These are phyloP conservation scores for Gerris lacustris DNA, from an alignment of 2,888 invertebrate species.

Conservation along the genomic window DNA sequence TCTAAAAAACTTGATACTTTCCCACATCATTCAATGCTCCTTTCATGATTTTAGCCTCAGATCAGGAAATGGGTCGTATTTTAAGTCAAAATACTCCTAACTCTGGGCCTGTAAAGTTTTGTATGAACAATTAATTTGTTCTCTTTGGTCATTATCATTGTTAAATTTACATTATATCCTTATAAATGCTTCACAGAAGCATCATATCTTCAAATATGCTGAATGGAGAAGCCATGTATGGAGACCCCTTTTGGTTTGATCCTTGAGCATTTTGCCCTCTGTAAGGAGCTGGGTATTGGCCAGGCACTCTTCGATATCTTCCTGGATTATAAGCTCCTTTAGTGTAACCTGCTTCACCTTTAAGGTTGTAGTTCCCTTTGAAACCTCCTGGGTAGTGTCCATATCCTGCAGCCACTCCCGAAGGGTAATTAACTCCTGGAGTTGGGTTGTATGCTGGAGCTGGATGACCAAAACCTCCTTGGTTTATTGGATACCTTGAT, in stretches of 20 bases:
- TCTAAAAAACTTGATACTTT: too few relatives aligned
- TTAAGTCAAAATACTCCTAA: too few relatives aligned
- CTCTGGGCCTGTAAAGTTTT: too few relatives aligned
- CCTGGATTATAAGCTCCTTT: neutral
- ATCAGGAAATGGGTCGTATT: too few relatives aligned
- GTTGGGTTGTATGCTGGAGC: neutral
- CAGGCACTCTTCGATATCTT: neutral
- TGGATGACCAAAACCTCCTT: neutral
- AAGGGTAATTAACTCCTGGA: neutral
- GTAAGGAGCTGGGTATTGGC: neutral
- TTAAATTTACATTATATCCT: too few relatives aligned
- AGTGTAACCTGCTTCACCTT: neutral
- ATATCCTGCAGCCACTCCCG: neutral
- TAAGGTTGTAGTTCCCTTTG: neutral
- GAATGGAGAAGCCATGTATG: neutral
- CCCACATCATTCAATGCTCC: too few relatives aligned
- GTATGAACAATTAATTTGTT: too few relatives aligned
- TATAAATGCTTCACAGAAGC: neutral
- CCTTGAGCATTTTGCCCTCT: neutral
- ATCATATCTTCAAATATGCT: slow-evolving; percentile 3
- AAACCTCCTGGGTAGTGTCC: neutral
- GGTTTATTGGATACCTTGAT: neutral
- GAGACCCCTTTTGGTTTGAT: neutral
- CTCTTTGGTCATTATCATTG: too few relatives aligned
- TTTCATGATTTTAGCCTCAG: too few relatives aligned